Evolutionary conservation across 2,797 vertebrate species (phyloP).

Genomic region (Microctenopoma lineatum): DNA sequence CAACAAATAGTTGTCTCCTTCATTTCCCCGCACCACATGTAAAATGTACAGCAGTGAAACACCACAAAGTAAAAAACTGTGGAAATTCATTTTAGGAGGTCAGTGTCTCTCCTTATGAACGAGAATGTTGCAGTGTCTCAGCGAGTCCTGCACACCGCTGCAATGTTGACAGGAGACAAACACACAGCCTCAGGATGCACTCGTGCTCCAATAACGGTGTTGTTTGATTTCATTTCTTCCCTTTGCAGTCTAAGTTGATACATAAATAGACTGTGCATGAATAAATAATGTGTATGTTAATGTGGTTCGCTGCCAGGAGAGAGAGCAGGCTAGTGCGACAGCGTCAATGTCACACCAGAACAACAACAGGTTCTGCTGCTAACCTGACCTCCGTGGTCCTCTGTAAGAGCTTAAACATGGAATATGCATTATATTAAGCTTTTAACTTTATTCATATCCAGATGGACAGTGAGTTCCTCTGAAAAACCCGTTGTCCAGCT

Average conservation of each 20-base stretch:
- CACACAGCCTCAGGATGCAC: constrained; percentile 35
- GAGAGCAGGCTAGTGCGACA: constrained; percentile 26
- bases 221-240: constrained; percentile 38
- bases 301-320: constrained; percentile 54
- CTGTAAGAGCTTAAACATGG: background rate
- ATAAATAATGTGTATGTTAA: constrained; percentile 74
- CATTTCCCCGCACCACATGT: constrained; percentile 30
- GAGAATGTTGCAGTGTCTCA: constrained; percentile 19
- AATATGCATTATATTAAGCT: constrained; percentile 5
- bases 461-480: background rate
- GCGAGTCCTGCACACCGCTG: constrained; percentile 17
- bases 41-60: constrained; percentile 55
- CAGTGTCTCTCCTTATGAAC: constrained; percentile 23
- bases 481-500: background rate
- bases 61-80: constrained; percentile 24
- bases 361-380: constrained; percentile 17
- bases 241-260: constrained; percentile 34
- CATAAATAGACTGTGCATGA: constrained; percentile 69
- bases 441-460: background rate
- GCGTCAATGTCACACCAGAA: constrained; percentile 53
- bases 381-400: constrained; percentile 26
- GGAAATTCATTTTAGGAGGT: constrained; percentile 53
- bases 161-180: constrained; percentile 51
- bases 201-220: constrained; percentile 24
- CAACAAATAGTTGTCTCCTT: constrained; percentile 30